These are phyloP conservation scores for Gallinago media DNA, from an alignment of 2,113 vertebrate species.

Conservation along the genomic window DNA sequence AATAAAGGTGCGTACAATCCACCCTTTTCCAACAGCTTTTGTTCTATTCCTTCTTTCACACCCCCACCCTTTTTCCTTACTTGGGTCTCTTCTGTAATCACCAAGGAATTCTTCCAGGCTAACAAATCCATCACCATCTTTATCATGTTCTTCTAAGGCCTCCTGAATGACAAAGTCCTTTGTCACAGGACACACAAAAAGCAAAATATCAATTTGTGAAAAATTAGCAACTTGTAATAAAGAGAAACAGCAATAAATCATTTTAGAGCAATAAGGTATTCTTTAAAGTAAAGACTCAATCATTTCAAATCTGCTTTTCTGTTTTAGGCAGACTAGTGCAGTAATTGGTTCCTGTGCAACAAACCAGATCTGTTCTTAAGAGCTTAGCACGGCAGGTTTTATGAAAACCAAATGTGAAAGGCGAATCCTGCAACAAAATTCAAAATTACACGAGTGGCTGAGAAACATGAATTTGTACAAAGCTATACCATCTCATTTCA, in stretches of 20 bases:
- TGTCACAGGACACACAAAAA: neutral
- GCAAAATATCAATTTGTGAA: neutral
- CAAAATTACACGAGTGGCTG: neutral
- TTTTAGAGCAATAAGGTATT: neutral
- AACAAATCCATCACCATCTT: slow-evolving; percentile 90
- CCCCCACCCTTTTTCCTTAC: slow-evolving; percentile 70
- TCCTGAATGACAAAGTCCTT: slow-evolving; percentile 97
- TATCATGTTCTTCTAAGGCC: slow-evolving; percentile 92
- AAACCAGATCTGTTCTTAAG: neutral
- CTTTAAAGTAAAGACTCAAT: neutral
- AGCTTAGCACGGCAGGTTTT: neutral
- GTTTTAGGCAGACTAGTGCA: neutral
- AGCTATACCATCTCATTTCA: neutral
- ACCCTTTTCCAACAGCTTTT: neutral
- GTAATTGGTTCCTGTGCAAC: neutral
- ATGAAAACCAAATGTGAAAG: neutral
- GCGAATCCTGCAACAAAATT: neutral
- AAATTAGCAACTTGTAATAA: neutral
- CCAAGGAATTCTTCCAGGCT: slow-evolving; percentile 93
- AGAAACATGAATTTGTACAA: neutral
- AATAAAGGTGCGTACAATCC: neutral
- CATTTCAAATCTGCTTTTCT: neutral
- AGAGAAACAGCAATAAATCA: neutral
- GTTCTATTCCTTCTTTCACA: neutral
- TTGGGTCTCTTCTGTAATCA: slow-evolving; percentile 87